These are phyloP conservation scores for Lepisosteus oculatus DNA, from an alignment of 2,113 vertebrate genomes.

Conservation along the genomic window DNA sequence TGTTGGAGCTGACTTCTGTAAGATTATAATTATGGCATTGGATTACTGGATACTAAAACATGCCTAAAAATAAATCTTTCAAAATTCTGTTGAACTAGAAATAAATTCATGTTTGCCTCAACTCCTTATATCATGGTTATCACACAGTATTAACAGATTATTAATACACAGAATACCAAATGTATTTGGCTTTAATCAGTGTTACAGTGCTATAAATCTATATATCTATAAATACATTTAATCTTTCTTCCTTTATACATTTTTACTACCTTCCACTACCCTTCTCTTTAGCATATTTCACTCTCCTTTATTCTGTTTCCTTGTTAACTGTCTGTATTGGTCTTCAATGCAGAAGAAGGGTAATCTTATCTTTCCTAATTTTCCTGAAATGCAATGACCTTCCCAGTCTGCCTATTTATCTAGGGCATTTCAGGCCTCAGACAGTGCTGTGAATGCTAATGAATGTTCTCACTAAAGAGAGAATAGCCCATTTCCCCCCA, in stretches of 20 bases:
- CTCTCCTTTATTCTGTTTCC: neutral
- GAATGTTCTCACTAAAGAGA: neutral
- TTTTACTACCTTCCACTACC: neutral
- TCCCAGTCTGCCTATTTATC: neutral
- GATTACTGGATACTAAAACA: too few relatives aligned
- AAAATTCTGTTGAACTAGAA: too few relatives aligned
- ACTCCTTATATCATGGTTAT: too few relatives aligned
- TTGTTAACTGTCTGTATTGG: neutral
- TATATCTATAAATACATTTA: too few relatives aligned
- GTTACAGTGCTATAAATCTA: too few relatives aligned
- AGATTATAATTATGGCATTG: too few relatives aligned
- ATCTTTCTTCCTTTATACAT: neutral
- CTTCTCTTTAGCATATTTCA: neutral
- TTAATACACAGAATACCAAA: too few relatives aligned
- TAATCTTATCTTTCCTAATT: constrained; percentile 1
- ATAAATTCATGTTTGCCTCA: too few relatives aligned
- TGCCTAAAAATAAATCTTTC: too few relatives aligned
- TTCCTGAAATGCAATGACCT: neutral
- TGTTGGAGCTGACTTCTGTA: too few relatives aligned
- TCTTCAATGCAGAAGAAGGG: neutral
- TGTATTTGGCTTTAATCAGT: too few relatives aligned
- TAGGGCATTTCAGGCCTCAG: neutral
- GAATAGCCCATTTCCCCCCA: neutral
- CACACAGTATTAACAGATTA: too few relatives aligned
- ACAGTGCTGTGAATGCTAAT: neutral